Evolutionary conservation across 2,888 invertebrate genomes (phyloP).

Genomic region (Xylocampa areola): DNA sequence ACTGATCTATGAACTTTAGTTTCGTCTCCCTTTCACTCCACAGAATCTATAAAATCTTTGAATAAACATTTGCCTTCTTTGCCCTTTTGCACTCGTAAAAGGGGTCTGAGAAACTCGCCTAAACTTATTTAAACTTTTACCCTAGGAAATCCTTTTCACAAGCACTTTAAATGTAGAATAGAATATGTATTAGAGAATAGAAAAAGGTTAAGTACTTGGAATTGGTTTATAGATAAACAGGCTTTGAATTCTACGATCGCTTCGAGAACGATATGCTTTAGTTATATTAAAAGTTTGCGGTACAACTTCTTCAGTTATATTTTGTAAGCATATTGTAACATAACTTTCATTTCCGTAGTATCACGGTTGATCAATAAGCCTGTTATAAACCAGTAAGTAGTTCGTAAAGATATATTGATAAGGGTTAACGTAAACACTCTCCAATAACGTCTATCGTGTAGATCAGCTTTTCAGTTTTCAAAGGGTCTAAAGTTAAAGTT

Average conservation of each 20-base stretch:
- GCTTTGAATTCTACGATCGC: conserved; percentile 59
- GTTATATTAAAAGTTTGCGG: conserved; percentile 6
- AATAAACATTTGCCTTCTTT: conserved; percentile 88
- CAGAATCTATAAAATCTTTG: conserved; percentile 87
- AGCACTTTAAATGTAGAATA: conserved; percentile 86
- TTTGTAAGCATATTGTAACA: conserved; percentile 10
- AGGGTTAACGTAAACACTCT: conserved; percentile 78
- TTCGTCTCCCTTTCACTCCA: conserved; percentile 73
- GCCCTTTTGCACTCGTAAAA: conserved; percentile 88
- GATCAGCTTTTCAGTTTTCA: conserved; percentile 82
- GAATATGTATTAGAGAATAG: conserved; percentile 84
- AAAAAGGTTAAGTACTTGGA: conserved; percentile 71
- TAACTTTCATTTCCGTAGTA: conserved; percentile 35
- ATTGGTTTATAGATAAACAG: conserved; percentile 73
- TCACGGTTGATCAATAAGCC: conserved; percentile 51
- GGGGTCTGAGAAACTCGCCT: conserved; percentile 85
- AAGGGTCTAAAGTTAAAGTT: conserved; percentile 82
- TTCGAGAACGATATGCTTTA: background rate
- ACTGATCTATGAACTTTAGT: conserved; percentile 64
- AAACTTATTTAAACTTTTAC: conserved; percentile 89
- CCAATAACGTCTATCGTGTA: conserved; percentile 76
- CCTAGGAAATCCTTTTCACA: conserved; percentile 87
- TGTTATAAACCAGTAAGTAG: conserved; percentile 62
- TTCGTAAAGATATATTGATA: conserved; percentile 72
- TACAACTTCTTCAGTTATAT: background rate